phyloP scores from a whole-genome alignment of 2,113 vertebrate species.

The Thamnaconus septentrionalis region DNA sequence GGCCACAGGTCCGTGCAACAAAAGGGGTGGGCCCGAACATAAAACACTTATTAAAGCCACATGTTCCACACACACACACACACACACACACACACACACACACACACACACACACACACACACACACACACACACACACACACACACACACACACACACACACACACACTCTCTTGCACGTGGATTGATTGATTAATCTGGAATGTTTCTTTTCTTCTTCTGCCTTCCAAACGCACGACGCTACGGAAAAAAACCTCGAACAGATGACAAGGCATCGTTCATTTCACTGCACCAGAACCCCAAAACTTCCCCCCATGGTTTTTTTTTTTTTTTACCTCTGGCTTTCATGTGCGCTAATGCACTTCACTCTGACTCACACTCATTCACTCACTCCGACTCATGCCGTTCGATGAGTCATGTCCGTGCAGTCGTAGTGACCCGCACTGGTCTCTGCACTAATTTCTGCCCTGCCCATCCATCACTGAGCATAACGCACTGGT shows the following conservation, averaged over 20 bases:
- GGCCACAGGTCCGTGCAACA: slow-evolving; percentile 43
- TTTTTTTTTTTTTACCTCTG: too few species aligned
- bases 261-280: slow-evolving; percentile 8
- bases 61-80: slow-evolving; percentile 46
- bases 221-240: slow-evolving; percentile 22
- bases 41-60: slow-evolving; percentile 64
- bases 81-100: background rate
- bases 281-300: too few species aligned
- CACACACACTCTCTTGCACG: background rate
- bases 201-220: slow-evolving; percentile 26
- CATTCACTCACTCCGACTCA: slow-evolving; percentile 18
- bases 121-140: slow-evolving; percentile 7
- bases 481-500: too few species aligned
- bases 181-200: slow-evolving; percentile 55
- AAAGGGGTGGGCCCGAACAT: slow-evolving; percentile 48
- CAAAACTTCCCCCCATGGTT: too few species aligned
- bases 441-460: slow-evolving; percentile 5
- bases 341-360: slow-evolving; percentile 1
- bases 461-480: too few species aligned
- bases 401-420: slow-evolving; percentile 36
- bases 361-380: slow-evolving; percentile 29
- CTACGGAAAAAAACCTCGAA: slow-evolving; percentile 16
- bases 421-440: too few species aligned
- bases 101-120: slow-evolving; percentile 10
- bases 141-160: slow-evolving; percentile 13